Evolutionary conservation across 2,113 vertebrate genomes (phyloP).

Genomic region (Sphaerodactylus townsendi): DNA sequence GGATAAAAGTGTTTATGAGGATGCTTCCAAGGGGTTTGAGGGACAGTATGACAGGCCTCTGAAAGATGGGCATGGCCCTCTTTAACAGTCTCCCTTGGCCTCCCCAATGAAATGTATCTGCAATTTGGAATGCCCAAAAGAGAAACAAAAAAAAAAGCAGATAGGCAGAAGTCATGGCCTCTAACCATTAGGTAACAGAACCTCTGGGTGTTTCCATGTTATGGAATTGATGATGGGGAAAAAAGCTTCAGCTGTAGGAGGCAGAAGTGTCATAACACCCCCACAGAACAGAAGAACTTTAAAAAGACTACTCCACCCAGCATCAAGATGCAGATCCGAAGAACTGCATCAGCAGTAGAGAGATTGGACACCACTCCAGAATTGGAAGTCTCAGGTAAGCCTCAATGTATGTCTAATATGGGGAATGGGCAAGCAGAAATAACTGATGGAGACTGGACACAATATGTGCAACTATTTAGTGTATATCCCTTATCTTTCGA

Average conservation of each 20-base stretch:
- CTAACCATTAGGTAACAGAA: neutral
- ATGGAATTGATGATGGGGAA: neutral
- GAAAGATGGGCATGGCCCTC: neutral
- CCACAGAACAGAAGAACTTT: neutral
- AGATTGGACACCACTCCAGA: neutral
- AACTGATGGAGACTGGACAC: neutral
- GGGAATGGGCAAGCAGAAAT: neutral
- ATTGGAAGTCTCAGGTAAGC: slow-evolving; percentile 6
- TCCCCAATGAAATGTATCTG: neutral
- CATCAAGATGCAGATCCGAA: neutral
- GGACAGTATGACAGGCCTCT: neutral
- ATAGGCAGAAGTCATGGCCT: no score
- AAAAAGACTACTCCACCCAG: slow-evolving; percentile 2
- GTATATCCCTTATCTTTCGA: neutral
- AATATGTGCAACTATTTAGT: no score
- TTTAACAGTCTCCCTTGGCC: neutral
- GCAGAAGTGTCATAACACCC: neutral
- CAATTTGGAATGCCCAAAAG: no score
- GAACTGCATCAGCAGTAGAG: neutral
- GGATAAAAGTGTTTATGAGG: no score
- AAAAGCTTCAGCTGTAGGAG: slow-evolving; percentile 5
- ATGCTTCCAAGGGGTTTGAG: no score
- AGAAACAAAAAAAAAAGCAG: no score
- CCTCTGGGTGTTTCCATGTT: neutral
- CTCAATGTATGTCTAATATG: neutral